A percentile compares a stretch with the other conserved stretches of the same genome.
These are phyloP conservation scores for Perca fluviatilis DNA, from an alignment of 2,113 vertebrate genomes.

Conservation along the genomic window DNA sequence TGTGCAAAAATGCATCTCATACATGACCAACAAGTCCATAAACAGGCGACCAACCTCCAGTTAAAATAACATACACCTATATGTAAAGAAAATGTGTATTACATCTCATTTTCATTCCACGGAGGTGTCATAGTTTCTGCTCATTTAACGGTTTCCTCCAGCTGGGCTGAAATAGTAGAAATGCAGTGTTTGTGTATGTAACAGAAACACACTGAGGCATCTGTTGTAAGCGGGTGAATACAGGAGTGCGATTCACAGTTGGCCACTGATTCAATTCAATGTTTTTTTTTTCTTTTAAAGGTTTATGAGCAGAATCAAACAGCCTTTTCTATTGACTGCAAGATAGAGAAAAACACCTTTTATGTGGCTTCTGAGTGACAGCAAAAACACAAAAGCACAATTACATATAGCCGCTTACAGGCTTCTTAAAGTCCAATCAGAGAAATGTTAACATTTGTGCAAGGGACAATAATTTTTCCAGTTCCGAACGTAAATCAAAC, in stretches of 20 bases:
- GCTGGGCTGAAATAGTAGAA: conserved; percentile 57
- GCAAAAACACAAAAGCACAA: conserved; percentile 60
- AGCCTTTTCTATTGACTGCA: conserved; percentile 11
- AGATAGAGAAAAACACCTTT: conserved; percentile 54
- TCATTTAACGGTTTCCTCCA: conserved; percentile 75
- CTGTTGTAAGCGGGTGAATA: conserved; percentile 42
- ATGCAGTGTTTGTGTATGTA: conserved; percentile 47
- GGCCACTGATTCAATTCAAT: conserved; percentile 43
- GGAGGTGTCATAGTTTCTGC: conserved; percentile 78
- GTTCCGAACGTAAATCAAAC: conserved; percentile 58
- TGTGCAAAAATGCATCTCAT: conserved; percentile 19
- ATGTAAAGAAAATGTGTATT: conserved; percentile 64
- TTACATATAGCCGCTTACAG: conserved; percentile 38
- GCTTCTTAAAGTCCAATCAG: conserved; percentile 62
- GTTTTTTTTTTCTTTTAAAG: conserved; percentile 17
- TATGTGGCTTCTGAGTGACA: conserved; percentile 67
- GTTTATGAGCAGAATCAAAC: conserved; percentile 35
- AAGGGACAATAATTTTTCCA: conserved; percentile 73
- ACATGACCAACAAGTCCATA: conserved; percentile 47
- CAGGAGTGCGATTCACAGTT: conserved; percentile 46
- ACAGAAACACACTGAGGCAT: conserved; percentile 51
- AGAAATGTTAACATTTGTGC: conserved; percentile 66
- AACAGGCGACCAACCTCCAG: conserved; percentile 49
- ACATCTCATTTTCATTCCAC: conserved; percentile 63
- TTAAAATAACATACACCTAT: conserved; percentile 46